Evolutionary conservation across 2,888 invertebrate species (phyloP).

Genomic region (Sylvicola cinctus): DNA sequence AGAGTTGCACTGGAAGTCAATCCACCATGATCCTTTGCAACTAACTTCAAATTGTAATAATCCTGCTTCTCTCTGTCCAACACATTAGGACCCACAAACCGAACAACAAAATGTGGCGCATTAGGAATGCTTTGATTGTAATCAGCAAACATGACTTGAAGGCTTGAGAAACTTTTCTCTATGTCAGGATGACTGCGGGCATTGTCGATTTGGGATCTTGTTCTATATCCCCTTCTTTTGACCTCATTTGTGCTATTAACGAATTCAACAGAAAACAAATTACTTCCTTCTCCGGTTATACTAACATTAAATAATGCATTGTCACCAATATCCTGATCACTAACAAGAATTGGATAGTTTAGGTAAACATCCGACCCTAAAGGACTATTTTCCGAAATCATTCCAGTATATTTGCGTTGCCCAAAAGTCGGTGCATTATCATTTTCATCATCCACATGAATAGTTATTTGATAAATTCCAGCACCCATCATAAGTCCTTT

Average conservation of each 20-base stretch:
- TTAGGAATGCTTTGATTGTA: constrained; percentile 15
- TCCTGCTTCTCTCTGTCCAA: constrained; percentile 55
- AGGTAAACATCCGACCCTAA: constrained; percentile 47
- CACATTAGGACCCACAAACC: constrained; percentile 20
- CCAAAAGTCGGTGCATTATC: constrained; percentile 72
- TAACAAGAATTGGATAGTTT: constrained; percentile 43
- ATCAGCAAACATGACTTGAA: constrained; percentile 20
- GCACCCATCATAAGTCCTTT: constrained; percentile 47
- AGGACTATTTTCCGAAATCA: constrained; percentile 55
- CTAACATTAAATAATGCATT: constrained; percentile 49
- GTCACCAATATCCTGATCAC: constrained; percentile 45
- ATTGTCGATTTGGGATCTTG: background rate
- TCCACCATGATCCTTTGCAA: constrained; percentile 59
- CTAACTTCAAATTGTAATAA: constrained; percentile 43
- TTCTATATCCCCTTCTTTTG: too few relatives aligned
- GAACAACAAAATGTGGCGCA: constrained; percentile 18
- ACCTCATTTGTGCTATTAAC: constrained; percentile 26
- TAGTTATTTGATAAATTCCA: constrained; percentile 58
- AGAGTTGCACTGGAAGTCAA: constrained; percentile 52
- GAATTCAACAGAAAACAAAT: constrained; percentile 34
- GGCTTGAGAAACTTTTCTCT: constrained; percentile 20
- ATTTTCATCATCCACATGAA: constrained; percentile 68
- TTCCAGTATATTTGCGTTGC: constrained; percentile 46
- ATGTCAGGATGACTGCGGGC: constrained; percentile 18
- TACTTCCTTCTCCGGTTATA: constrained; percentile 53